Evolutionary conservation across 2,113 vertebrate genomes (phyloP), one percentile per base, ranked within the genome.

Genomic region (Orthonyx spaldingii): DNA sequence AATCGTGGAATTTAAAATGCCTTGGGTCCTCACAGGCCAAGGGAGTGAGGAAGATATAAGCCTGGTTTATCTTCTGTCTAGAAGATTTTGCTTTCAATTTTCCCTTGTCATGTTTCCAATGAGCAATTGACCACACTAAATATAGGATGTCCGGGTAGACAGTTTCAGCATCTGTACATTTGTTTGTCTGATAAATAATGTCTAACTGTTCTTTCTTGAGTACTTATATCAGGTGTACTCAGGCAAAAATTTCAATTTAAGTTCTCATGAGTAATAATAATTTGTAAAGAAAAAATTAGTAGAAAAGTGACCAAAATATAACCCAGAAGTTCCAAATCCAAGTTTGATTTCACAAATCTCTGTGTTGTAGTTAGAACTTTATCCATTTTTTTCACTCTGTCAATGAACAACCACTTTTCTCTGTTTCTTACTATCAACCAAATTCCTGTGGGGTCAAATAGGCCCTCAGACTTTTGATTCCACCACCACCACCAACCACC

Each of bases 81-180:
- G 50, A n/a, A 91, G 41, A 78, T 13, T 94, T 89, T 92, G 55
- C 52, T 94, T 96, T 94, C 84, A 84, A 91, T 94, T 88, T 95
- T 90, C 49, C 33, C 39, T 79, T 90, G 64, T 69, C 64, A 41
- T 56, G 46, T 95, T 91, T 83, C 47, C 53, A 69, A 11, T 70
- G 44, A 91, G n/a, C 56, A 76, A 79, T n/a, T 92, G 18, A 17
- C 28, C 61, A 71, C 35, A 24, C 37, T 84, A 92, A 76, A 82
- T 64, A 59, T 11, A 76, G n/a, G 23, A 55, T 77, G n/a, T 22
- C 15, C 61, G 76, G 22, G 66, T 50, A 70, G 42, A n/a, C 37
- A 55, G 7, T 82, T 94, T 80, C 24, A 79, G 37, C 37, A 63
- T 69, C 77, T n/a, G 20, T 87, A 52, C 18, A 17, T 41, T 93